Evolutionary conservation across 2,113 vertebrate genomes (phyloP).

Genomic region (Gorsachius goisagi): DNA sequence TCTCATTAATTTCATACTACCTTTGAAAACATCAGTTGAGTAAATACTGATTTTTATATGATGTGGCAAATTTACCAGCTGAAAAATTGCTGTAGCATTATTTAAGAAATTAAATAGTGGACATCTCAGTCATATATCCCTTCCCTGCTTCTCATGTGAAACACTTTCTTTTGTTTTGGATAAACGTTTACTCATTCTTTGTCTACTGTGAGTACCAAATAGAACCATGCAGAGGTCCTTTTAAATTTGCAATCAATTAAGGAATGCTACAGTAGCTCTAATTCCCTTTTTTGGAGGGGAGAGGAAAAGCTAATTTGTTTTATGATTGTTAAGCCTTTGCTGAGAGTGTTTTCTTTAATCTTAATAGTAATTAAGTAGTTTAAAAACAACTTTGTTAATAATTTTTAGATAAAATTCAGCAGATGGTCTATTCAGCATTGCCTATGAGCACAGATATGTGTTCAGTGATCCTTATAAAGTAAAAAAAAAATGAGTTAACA

Average conservation of each 20-base stretch:
- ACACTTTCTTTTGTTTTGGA: conserved; percentile 26
- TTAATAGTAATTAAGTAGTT: conserved; percentile 36
- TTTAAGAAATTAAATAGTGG: background rate
- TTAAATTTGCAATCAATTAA: conserved; percentile 42
- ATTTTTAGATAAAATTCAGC: conserved; percentile 43
- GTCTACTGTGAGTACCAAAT: background rate
- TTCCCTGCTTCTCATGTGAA: background rate
- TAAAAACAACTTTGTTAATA: background rate
- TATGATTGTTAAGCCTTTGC: background rate
- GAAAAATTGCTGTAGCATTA: background rate
- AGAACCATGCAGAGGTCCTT: background rate
- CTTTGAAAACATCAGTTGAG: background rate
- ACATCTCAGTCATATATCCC: background rate
- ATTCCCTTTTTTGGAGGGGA: background rate
- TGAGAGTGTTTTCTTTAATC: background rate
- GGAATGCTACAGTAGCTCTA: conserved; percentile 20
- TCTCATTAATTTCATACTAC: background rate
- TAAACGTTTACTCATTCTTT: conserved; percentile 30
- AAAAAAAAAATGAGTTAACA: background rate
- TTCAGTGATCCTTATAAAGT: conserved; percentile 10
- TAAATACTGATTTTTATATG: background rate
- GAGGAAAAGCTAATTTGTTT: conserved; percentile 6
- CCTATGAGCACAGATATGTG: background rate
- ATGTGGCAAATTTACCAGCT: background rate
- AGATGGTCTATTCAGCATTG: background rate